Base-by-base conservation (phyloP, 35 echinoderm and acorn worm genomes). In the Ophiothrix spiculata region DNA sequence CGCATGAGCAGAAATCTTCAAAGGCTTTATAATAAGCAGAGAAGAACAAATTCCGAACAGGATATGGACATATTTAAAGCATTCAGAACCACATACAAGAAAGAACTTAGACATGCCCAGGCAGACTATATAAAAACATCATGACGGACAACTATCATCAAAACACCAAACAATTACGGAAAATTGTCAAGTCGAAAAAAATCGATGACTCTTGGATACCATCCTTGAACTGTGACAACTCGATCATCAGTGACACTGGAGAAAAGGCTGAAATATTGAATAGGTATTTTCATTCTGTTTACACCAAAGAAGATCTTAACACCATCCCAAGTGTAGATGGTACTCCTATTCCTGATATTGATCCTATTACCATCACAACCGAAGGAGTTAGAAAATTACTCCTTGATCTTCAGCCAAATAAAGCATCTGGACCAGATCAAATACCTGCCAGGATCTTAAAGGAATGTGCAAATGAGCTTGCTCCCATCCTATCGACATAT, bases 211-310 rank as follows among this genome's bases (percentile, higher is more conserved):
- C 74, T 76, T 8, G 74, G 8, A 76, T 76, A 12, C 33, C 74
- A 31, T 11, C 74, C 29, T 28, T 76, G 12, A 31, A 76, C 33
- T 12, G 29, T 35, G n/a, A 35, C 33, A 28, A 76, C 25, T 31
- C 25, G 29, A 28, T 28, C 4, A 35, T 28, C 6, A 76, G 29
- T 28, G 25, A 28, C 25, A 35, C 74, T 31, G 4, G 12, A 31
- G 74, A 76, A 4, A 78, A 78, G 31, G 76, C 76, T 37, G 76
- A 78, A n/a, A 36, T 39, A 23, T 39, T 78, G 2, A 35, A 76
- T 12, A 35, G n/a, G 4, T 28, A 28, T 12, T 76, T 31, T 76
- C 74, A 76, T 11, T 76, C 74, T 76, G 33, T 76, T 76, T 76
- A 31, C 29, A 76, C 74, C 32, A 28, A 35, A 3, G 38, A 78